Conservation (phyloP, 2,113 vertebrate species). For the Dolichallabes microphthalmus region DNA sequence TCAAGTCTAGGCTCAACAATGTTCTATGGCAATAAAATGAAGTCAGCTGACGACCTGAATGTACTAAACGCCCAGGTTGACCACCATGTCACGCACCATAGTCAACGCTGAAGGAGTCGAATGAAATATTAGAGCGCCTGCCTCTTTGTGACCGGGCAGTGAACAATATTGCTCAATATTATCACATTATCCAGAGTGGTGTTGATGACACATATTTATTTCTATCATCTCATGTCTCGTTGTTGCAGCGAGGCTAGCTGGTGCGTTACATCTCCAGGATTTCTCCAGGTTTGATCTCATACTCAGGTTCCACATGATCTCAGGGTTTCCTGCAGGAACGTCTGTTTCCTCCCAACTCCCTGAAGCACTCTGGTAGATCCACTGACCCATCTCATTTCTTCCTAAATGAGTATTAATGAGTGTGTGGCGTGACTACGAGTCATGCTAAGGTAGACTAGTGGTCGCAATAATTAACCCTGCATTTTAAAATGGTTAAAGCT, state of each 20-base stretch:
- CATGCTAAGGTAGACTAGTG: background rate
- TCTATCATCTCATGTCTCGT: background rate
- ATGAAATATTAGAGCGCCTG: too few relatives aligned
- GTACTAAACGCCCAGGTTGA: too few relatives aligned
- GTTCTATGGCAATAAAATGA: too few relatives aligned
- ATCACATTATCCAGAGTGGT: too few relatives aligned
- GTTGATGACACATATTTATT: too few relatives aligned
- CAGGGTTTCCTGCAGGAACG: background rate
- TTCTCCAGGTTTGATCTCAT: background rate
- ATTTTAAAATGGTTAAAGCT: background rate
- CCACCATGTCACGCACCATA: too few relatives aligned
- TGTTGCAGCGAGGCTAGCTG: background rate
- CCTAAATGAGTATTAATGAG: background rate
- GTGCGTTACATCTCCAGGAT: background rate
- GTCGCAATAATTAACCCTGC: background rate
- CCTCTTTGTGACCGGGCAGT: too few relatives aligned
- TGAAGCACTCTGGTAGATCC: background rate
- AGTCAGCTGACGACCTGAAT: too few relatives aligned
- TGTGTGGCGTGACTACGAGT: background rate
- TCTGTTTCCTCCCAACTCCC: background rate
- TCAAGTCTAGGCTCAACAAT: too few relatives aligned
- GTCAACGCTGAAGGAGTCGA: too few relatives aligned
- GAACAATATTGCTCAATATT: too few relatives aligned
- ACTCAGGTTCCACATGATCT: background rate
- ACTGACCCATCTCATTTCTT: background rate